A percentile compares a stretch with the other conserved stretches of the same genome.
Evolutionary conservation across 2,113 vertebrate genomes (phyloP).

Genomic region (Tyto alba): DNA sequence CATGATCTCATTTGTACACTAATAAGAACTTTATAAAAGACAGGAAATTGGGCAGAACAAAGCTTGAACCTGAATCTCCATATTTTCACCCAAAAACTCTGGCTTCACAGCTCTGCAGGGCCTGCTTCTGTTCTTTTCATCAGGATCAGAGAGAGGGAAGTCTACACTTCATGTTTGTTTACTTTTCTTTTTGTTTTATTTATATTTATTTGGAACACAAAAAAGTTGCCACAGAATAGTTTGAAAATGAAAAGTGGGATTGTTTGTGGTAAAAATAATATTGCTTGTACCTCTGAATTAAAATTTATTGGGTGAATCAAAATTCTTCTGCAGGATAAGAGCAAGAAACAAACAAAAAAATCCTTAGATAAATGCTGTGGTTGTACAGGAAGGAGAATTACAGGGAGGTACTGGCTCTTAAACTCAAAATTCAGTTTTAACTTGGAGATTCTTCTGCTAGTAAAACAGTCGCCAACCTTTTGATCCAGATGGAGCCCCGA

Average conservation of each 20-base stretch:
- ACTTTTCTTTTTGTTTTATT: neutral
- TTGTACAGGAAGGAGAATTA: neutral
- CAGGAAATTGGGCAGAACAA: neutral
- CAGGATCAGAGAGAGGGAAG: neutral
- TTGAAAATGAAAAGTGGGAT: neutral
- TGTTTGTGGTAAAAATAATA: neutral
- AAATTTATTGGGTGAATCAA: neutral
- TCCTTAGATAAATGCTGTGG: neutral
- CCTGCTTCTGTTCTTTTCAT: neutral
- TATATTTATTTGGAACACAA: neutral
- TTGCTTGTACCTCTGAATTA: neutral
- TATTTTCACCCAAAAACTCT: neutral
- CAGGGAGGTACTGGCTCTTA: neutral
- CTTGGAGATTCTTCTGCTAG: neutral
- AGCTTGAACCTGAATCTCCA: neutral
- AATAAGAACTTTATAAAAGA: neutral
- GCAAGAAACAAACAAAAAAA: neutral
- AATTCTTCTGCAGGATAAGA: neutral
- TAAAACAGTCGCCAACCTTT: neutral
- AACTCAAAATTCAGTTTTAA: neutral
- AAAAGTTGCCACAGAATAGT: neutral
- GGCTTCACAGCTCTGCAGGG: neutral
- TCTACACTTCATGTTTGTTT: neutral
- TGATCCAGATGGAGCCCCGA: slow-evolving; percentile 33
- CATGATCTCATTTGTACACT: neutral